Base-by-base conservation (phyloP, 1,140 invertebrate genomes). In the Odontomachus brunneus region DNA sequence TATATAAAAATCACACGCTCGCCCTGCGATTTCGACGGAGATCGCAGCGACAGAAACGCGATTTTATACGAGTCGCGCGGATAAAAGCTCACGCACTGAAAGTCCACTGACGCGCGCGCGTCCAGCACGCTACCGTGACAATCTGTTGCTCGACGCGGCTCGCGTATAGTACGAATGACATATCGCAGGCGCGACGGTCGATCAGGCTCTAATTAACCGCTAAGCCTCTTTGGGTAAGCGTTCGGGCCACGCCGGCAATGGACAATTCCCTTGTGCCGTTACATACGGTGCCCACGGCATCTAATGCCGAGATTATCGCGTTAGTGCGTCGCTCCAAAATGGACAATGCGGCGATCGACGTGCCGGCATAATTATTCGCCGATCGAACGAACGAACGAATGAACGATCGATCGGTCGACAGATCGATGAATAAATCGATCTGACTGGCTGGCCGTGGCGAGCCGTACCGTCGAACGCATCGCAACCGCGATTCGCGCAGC, bases 221-320 rank as follows among this genome's bases (percentile, higher is more conserved):
- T 86, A 87, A 87, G 85, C 84, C 80, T 66, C 84, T 87, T 86
- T 75, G 59, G 57, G 76, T 73, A 78, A 87, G 80, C 85, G 84
- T 76, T 59, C 59, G 44, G 59, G 51, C 49, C 44, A 55, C 57
- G 44, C 53, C 51, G 65, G 55, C 86, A 73, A 69, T 63, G 66
- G 59, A 87, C 86, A 76, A 87, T 87, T 84, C 86, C 81, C 81
- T 55, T 76, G 49, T 63, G 22, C 57, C 55, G 81, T 67, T 75
- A 59, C 57, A 72, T 71, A 69, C 65, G 51, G 51, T 12, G 44
- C 59, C 67, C 71, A 51, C 26, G 69, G 69, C 51, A 73, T 75
- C 69, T 81, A 22, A 72, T 73, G 81, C 63, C 19, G 29, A 55
- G 62, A 74, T 73, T 82, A 85, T 85, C 67, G 33, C 26, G 48